A percentile compares a stretch with the other conserved stretches of the same genome.
These are phyloP conservation scores for Drosophila pseudotalamancana DNA, from an alignment of 2,888 invertebrate genomes.

Conservation along the genomic window DNA sequence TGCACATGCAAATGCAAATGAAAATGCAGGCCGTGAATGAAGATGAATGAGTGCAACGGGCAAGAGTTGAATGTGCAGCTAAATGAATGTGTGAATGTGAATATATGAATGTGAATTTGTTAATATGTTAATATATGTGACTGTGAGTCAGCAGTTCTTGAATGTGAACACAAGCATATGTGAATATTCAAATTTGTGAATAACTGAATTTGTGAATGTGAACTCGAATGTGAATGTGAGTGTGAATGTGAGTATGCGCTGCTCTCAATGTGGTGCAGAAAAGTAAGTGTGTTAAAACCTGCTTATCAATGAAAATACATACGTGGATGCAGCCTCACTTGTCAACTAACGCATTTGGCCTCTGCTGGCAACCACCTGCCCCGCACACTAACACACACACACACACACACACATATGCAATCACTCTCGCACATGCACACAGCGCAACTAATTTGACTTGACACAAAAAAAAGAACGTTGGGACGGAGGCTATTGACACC, in stretches of 20 bases:
- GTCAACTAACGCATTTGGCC: constrained; percentile 47
- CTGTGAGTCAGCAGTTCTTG: no score
- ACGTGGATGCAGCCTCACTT: constrained; percentile 21
- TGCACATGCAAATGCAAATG: constrained; percentile 65
- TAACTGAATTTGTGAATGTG: background rate
- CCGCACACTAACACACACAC: constrained; percentile 20
- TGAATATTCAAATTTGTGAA: no score
- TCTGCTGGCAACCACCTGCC: constrained; percentile 58
- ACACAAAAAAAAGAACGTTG: constrained; percentile 43
- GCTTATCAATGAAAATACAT: no score
- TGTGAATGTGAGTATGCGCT: no score
- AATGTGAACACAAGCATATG: background rate
- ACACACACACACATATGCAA: constrained; percentile 1
- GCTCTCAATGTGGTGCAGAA: no score
- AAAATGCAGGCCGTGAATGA: constrained; percentile 56
- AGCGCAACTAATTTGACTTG: constrained; percentile 69
- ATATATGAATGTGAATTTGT: no score
- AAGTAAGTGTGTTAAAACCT: no score
- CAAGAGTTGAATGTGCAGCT: constrained; percentile 15
- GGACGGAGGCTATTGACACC: constrained; percentile 1
- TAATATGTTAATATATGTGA: background rate
- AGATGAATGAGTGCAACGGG: constrained; percentile 61
- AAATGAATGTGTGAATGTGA: constrained; percentile 3
- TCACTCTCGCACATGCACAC: constrained; percentile 5
- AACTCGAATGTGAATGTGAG: background rate